phyloP scores from a whole-genome alignment of 64 coral and sea anemone genomes.

The Montipora foliosa region DNA sequence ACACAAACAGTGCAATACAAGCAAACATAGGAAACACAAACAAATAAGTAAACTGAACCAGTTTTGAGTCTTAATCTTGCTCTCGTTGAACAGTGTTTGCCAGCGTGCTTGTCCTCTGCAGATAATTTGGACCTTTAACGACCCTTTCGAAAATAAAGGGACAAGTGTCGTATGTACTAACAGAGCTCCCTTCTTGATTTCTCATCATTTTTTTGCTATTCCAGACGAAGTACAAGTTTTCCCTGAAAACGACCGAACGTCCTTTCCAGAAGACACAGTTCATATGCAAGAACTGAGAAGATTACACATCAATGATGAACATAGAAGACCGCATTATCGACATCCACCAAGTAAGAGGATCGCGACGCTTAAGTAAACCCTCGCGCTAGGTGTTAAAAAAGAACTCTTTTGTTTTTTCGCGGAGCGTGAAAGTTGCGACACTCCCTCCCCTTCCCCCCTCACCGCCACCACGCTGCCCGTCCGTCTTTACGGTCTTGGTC shows the following conservation, averaged over 20 bases:
- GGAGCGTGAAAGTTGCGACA: too few relatives aligned
- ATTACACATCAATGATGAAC: conserved; percentile 17
- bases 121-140: too few relatives aligned
- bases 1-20: neutral
- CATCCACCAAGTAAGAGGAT: conserved; percentile 23
- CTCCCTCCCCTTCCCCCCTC: too few relatives aligned
- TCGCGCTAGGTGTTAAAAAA: too few relatives aligned
- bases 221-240: conserved; percentile 51
- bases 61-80: neutral
- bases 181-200: neutral
- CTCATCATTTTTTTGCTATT: neutral
- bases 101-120: too few relatives aligned
- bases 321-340: conserved; percentile 29
- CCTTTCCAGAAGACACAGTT: conserved; percentile 45
- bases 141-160: neutral
- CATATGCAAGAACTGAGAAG: conserved; percentile 39
- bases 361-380: neutral
- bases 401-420: too few relatives aligned
- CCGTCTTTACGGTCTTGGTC: too few relatives aligned
- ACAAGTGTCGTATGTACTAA: neutral
- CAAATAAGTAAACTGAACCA: too few relatives aligned
- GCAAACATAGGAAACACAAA: neutral
- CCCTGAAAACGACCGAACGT: conserved; percentile 49
- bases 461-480: too few relatives aligned
- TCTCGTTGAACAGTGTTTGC: neutral